phyloP scores from a whole-genome alignment of 2,888 invertebrate genomes.

The Euzophera pinguis region DNA sequence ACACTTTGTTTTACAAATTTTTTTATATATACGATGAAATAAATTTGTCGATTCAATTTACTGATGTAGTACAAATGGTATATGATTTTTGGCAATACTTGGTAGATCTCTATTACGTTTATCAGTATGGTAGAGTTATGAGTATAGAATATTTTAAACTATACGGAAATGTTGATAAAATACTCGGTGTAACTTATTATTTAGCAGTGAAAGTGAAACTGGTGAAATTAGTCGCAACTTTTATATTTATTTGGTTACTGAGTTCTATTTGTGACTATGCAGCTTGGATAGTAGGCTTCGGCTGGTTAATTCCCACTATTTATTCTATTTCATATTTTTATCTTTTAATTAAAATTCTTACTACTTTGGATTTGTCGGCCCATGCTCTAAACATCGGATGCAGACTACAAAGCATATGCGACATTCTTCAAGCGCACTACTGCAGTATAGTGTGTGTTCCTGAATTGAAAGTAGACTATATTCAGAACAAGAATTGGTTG shows the following conservation, averaged over 20 bases:
- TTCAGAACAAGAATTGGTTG: slow-evolving; percentile 42
- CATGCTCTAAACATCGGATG: slow-evolving; percentile 50
- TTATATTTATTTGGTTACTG: slow-evolving; percentile 37
- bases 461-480: slow-evolving; percentile 27
- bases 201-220: slow-evolving; percentile 34
- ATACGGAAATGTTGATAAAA: slow-evolving; percentile 46
- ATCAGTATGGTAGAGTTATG: slow-evolving; percentile 47
- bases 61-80: slow-evolving; percentile 47
- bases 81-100: slow-evolving; percentile 50
- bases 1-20: slow-evolving; percentile 44
- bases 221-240: slow-evolving; percentile 32
- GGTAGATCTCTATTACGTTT: slow-evolving; percentile 50
- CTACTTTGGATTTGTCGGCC: slow-evolving; percentile 49
- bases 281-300: slow-evolving; percentile 45
- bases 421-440: slow-evolving; percentile 39
- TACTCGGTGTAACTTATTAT: slow-evolving; percentile 38
- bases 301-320: slow-evolving; percentile 31
- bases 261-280: slow-evolving; percentile 41
- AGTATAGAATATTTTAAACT: slow-evolving; percentile 47
- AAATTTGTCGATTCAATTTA: slow-evolving; percentile 44
- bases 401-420: slow-evolving; percentile 43
- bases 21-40: slow-evolving; percentile 30
- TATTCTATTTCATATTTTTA: slow-evolving; percentile 46
- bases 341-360: slow-evolving; percentile 55
- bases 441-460: slow-evolving; percentile 21